Evolutionary conservation across 2,797 vertebrate genomes (phyloP), one percentile per base, ranked within the genome.

Genomic region (Pseudomugil gertrudae): DNA sequence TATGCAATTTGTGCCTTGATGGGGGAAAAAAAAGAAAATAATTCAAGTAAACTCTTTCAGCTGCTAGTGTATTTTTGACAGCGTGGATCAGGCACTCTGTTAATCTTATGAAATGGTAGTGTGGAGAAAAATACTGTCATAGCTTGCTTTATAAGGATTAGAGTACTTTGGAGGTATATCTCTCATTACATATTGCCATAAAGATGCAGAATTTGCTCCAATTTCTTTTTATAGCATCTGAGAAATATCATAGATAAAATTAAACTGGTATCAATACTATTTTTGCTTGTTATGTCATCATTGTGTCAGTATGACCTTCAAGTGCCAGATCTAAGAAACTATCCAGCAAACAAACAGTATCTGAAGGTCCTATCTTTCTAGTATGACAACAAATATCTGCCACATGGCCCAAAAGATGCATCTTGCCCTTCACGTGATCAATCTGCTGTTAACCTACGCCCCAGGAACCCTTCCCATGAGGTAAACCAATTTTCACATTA

Each of bases 1-100:
- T 84, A 84, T 69, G 72, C 69, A 85, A 83, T 70, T n/a, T 53
- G 53, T 64, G 70, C 64, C 56, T 58, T 58, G 57, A 59, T 4
- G 32, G 52, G 32, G 19, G 8, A 9, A 55, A 24, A 8, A 63
- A 17, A 32, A 29, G 29, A 5, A 5, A 14, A 43, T 8, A 43
- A 6, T 13, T 23, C 43, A 30, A 27, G 19, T 33, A 23, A 43
- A 69, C 32, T 47, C 27, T 15, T 63, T 71, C 29, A 59, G 35
- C 3, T 1, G 24, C 15, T 29, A 14, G 17, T 23, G 9, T 26
- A n/a, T 57, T 50, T 76, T 69, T 73, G 1, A 14, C 50, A 40
- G 19, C 10, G 35, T 45, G 54, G 54, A 38, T 55, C 13, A 48
- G 24, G 54, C 36, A 29, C n/a, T 17, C 15, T 38, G 43, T 60